Conservation (phyloP, 2,113 vertebrate genomes). For the Cyphomyrus discorhynchus region DNA sequence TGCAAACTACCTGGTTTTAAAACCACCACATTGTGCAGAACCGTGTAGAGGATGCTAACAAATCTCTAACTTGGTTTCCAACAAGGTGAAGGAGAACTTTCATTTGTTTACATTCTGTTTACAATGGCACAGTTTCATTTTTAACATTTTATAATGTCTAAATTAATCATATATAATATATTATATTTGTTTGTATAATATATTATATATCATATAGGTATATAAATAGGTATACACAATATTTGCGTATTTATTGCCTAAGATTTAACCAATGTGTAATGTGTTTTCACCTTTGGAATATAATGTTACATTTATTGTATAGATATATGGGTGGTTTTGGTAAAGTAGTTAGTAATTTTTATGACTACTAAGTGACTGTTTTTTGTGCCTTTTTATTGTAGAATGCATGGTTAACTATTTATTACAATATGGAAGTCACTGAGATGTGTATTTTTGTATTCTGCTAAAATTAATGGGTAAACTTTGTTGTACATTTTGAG, state of each 20-base stretch:
- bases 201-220: slow-evolving; percentile 21
- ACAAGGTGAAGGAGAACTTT: slow-evolving; percentile 76
- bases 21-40: slow-evolving; percentile 59
- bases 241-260: slow-evolving; percentile 98
- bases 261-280: slow-evolving; percentile 84
- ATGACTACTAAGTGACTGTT: slow-evolving; percentile 99
- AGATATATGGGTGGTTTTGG: slow-evolving; percentile 90
- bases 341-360: slow-evolving; percentile 94
- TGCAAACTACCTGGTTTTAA: slow-evolving; percentile 77
- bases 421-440: slow-evolving; percentile 93
- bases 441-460: slow-evolving; percentile 99
- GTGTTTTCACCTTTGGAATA: slow-evolving; percentile 98
- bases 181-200: slow-evolving; percentile 7
- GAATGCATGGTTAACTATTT: slow-evolving; percentile 96
- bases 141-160: slow-evolving; percentile 53
- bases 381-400: slow-evolving; percentile 95
- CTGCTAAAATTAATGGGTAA: slow-evolving; percentile 79
- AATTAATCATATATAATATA: slow-evolving; percentile 6
- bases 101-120: slow-evolving; percentile 99
- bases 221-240: slow-evolving; percentile 65
- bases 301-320: slow-evolving; percentile 95
- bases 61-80: slow-evolving; percentile 58
- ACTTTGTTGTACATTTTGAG: slow-evolving; percentile 80
- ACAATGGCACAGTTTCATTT: slow-evolving; percentile 93
- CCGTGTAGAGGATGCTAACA: slow-evolving; percentile 59